Percentiles rank a stretch among this genome's conserved stretches.
Evolutionary conservation across 1,140 invertebrate species (phyloP).

Genomic region (Drosophila tani): DNA sequence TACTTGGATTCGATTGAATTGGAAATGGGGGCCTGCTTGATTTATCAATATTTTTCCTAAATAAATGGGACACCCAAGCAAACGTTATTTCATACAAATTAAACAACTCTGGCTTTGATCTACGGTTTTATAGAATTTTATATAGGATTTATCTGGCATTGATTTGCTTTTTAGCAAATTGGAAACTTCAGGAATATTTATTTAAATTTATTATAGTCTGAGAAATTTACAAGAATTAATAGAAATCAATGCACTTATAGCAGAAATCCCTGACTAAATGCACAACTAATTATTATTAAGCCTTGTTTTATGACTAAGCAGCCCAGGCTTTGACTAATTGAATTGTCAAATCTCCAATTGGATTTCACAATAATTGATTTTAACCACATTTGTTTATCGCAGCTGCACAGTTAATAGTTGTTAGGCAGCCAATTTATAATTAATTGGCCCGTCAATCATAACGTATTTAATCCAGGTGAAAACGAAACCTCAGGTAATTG

Average conservation of each 20-base stretch:
- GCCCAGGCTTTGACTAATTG: not conserved
- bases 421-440: no score
- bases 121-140: not conserved
- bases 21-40: conserved; percentile 3
- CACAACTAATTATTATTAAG: not conserved
- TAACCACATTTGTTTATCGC: not conserved
- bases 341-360: no score
- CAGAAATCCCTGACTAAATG: no score
- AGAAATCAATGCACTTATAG: not conserved
- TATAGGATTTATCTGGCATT: not conserved
- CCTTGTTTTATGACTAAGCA: no score
- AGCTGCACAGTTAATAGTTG: not conserved
- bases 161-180: not conserved
- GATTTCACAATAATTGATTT: not conserved
- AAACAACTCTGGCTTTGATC: not conserved
- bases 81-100: conserved; percentile 6
- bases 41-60: conserved; percentile 14
- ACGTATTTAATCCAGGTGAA: no score
- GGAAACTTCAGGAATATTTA: not conserved
- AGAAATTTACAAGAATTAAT: not conserved
- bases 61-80: conserved; percentile 8
- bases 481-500: not conserved
- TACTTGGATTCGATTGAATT: conserved; percentile 29
- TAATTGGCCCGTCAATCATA: no score
- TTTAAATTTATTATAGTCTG: no score